These are phyloP conservation scores for Stigmatopora nigra DNA, from an alignment of 2,113 vertebrate genomes.

Conservation along the genomic window DNA sequence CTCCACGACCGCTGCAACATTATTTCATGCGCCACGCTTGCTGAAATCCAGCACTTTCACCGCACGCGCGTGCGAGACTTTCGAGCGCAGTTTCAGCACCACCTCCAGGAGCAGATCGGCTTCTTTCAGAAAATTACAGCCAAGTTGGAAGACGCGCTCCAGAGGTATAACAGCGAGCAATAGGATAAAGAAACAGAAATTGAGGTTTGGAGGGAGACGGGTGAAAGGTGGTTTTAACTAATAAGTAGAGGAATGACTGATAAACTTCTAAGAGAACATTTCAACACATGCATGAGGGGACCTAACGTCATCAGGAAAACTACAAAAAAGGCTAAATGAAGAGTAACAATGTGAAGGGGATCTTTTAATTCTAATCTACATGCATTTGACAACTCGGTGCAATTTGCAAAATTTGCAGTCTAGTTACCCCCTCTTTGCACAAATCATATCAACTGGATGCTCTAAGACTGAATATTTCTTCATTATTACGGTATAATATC, in stretches of 20 bases:
- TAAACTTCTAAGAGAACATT: conserved; percentile 7
- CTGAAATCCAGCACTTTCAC: conserved; percentile 98
- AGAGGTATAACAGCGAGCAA: conserved; percentile 81
- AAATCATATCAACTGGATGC: conserved; percentile 16
- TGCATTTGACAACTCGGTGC: conserved; percentile 33
- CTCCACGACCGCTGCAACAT: conserved; percentile 95
- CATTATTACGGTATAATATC: background rate
- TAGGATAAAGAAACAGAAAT: conserved; percentile 56
- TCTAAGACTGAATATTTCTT: background rate
- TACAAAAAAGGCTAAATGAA: background rate
- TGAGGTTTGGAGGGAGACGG: background rate
- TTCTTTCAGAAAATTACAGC: conserved; percentile 97
- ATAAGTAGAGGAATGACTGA: conserved; percentile 11
- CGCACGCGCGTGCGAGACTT: conserved; percentile 92
- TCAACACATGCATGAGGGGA: background rate
- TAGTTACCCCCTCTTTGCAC: background rate
- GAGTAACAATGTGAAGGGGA: conserved; percentile 7
- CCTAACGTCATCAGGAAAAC: background rate
- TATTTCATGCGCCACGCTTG: conserved; percentile 92
- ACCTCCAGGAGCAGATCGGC: conserved; percentile 88
- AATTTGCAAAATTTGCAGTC: conserved; percentile 6
- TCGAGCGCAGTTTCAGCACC: conserved; percentile 93
- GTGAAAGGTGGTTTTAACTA: background rate
- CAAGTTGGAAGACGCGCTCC: conserved; percentile 89
- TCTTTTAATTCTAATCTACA: conserved; percentile 25